Evolutionary conservation across 2,888 invertebrate genomes (phyloP).

Genomic region (Alloscopus bannaensis): DNA sequence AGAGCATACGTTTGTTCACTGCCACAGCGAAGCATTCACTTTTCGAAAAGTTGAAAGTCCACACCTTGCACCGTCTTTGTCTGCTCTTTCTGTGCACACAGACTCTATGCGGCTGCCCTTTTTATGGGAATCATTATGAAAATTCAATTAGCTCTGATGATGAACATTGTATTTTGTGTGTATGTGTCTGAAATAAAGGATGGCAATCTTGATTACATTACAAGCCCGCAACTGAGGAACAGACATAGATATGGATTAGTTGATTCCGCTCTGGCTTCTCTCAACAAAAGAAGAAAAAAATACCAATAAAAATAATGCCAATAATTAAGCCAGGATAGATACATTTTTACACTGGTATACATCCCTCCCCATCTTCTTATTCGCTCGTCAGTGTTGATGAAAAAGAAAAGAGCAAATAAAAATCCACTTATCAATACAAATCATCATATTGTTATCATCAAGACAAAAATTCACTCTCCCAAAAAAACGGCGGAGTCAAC

Average conservation of each 20-base stretch:
- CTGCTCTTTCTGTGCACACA: too few species aligned
- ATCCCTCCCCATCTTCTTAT: not conserved
- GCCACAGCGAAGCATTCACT: too few species aligned
- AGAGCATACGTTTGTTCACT: too few species aligned
- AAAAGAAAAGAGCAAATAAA: not conserved
- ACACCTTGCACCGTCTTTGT: too few species aligned
- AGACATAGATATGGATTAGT: not conserved
- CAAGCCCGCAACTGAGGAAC: not conserved
- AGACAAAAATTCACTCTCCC: not conserved
- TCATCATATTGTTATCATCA: not conserved
- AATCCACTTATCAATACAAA: slow-evolving; percentile 2
- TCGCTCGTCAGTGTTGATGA: not conserved
- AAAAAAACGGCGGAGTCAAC: slow-evolving; percentile 8
- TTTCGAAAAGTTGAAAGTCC: too few species aligned
- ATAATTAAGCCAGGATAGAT: not conserved
- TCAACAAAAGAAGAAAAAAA: too few species aligned
- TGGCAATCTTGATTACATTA: slow-evolving; percentile 23
- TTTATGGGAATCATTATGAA: slow-evolving; percentile 4
- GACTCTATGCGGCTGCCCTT: not conserved
- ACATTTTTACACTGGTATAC: not conserved
- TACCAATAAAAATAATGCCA: slow-evolving; percentile 28
- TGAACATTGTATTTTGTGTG: too few species aligned
- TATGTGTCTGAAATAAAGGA: slow-evolving; percentile 8
- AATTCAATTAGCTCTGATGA: slow-evolving; percentile 23
- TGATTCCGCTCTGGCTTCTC: not conserved